phyloP scores from a whole-genome alignment of 1,140 invertebrate genomes.

The Lycorma delicatula region DNA sequence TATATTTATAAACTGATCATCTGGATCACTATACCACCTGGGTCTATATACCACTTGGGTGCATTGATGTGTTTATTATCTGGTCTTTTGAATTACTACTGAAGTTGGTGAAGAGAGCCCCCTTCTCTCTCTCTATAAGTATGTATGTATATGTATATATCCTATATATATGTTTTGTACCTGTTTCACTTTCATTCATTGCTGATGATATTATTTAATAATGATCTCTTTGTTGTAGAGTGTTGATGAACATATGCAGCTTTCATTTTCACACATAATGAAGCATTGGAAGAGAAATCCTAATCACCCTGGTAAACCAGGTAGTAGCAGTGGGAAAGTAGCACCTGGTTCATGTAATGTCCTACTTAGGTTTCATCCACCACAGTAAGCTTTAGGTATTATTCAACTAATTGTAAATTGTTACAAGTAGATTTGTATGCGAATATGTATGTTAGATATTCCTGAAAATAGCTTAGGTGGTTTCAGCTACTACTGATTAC shows the following conservation, averaged over 20 bases:
- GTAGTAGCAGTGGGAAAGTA: constrained; percentile 46
- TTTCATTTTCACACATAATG: constrained; percentile 91
- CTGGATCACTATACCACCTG: too few relatives aligned
- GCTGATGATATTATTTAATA: too few relatives aligned
- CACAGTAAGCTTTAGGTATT: constrained; percentile 67
- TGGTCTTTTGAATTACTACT: too few relatives aligned
- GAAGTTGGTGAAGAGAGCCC: too few relatives aligned
- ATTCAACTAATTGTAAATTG: constrained; percentile 12
- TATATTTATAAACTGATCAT: too few relatives aligned
- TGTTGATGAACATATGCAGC: constrained; percentile 82
- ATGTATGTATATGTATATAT: too few relatives aligned
- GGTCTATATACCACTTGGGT: too few relatives aligned
- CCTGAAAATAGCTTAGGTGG: background rate
- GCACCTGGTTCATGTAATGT: constrained; percentile 66
- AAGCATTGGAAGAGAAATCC: constrained; percentile 88
- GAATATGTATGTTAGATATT: background rate
- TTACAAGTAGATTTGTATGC: background rate
- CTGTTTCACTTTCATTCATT: too few relatives aligned
- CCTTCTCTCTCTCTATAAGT: too few relatives aligned
- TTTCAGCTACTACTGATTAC: too few relatives aligned
- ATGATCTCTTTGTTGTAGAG: constrained; percentile 50
- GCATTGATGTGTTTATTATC: too few relatives aligned
- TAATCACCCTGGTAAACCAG: constrained; percentile 44
- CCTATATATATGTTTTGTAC: too few relatives aligned
- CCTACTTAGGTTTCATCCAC: constrained; percentile 77